phyloP scores from a whole-genome alignment of 2,888 invertebrate species.

The Tenthredo notha region DNA sequence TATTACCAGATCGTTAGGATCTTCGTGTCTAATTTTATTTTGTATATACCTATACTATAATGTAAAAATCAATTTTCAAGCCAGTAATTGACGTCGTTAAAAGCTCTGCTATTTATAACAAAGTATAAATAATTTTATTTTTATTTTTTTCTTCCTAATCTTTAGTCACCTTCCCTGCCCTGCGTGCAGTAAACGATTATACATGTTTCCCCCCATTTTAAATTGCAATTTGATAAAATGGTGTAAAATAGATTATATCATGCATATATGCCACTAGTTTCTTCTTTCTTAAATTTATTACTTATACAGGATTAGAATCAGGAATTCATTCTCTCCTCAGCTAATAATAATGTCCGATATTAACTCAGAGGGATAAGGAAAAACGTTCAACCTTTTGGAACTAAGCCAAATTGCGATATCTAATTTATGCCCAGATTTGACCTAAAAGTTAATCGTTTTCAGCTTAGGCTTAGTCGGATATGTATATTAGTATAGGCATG shows the following conservation, averaged over 20 bases:
- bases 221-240: conserved; percentile 4
- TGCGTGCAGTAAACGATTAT: conserved; percentile 5
- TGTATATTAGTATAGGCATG: neutral
- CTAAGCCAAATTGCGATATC: conserved; percentile 57
- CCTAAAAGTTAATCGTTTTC: neutral
- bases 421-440: conserved; percentile 53
- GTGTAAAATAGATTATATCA: neutral
- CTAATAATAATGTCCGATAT: neutral
- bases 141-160: neutral
- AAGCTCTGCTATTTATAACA: conserved; percentile 17
- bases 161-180: neutral
- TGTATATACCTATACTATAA: neutral
- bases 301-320: neutral
- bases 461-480: neutral
- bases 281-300: conserved; percentile 6
- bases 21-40: neutral
- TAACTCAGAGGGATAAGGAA: neutral
- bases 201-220: neutral
- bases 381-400: conserved; percentile 48
- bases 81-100: conserved; percentile 6
- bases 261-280: neutral
- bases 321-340: neutral
- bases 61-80: conserved; percentile 16
- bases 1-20: neutral
- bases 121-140: neutral